phyloP scores from a whole-genome alignment of 1,140 invertebrate species.

The Drosophila punjabiensis region DNA sequence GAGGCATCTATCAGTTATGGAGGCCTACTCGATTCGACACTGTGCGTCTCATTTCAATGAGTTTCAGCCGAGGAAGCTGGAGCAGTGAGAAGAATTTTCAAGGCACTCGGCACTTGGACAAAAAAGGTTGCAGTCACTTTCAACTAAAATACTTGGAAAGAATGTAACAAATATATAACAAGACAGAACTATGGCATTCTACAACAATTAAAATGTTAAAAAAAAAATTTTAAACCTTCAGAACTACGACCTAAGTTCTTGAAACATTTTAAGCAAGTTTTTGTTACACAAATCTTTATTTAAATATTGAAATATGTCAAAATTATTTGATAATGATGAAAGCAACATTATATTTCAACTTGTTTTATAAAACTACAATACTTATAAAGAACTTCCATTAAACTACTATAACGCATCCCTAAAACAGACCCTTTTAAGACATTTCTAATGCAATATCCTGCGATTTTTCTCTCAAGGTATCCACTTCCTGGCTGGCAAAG shows the following conservation, averaged over 20 bases:
- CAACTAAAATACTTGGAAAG: neutral
- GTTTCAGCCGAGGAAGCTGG: constrained; percentile 32
- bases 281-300: neutral
- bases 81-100: constrained; percentile 8
- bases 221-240: neutral
- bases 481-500: constrained; percentile 12
- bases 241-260: neutral
- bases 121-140: neutral
- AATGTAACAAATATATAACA: neutral
- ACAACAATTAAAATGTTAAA: neutral
- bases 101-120: neutral
- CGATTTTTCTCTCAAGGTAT: neutral
- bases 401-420: neutral
- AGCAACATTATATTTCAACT: neutral
- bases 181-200: neutral
- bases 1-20: constrained; percentile 78
- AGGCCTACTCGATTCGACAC: constrained; percentile 43
- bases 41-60: constrained; percentile 78
- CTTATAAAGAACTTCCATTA: no score
- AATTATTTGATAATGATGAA: neutral
- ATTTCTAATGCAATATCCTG: no score
- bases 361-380: neutral
- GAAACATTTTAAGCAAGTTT: neutral
- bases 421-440: neutral
- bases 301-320: neutral